phyloP scores from a whole-genome alignment of 2,113 vertebrate genomes.

The Procavia capensis region DNA sequence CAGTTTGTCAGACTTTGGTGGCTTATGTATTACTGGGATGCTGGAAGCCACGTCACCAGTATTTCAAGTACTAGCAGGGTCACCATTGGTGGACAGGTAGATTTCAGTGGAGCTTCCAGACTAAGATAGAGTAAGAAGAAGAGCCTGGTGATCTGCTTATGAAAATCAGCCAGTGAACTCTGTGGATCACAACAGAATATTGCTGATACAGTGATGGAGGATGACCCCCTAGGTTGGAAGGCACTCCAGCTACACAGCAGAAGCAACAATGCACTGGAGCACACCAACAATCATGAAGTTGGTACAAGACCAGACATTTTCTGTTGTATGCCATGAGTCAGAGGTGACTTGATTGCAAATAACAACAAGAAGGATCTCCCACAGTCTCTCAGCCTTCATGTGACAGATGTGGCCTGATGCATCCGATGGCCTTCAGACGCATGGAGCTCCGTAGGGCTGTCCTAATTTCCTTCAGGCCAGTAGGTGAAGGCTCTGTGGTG shows the following conservation, averaged over 20 bases:
- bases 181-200: no score
- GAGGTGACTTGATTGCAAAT: not conserved
- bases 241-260: not conserved
- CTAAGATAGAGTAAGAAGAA: not conserved
- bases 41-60: not conserved
- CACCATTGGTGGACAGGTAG: not conserved
- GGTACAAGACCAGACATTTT: no score
- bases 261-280: not conserved
- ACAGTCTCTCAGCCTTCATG: accelerated
- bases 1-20: not conserved
- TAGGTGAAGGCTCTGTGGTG: not conserved
- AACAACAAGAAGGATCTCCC: not conserved
- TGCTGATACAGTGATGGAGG: no score
- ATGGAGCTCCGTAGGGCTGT: not conserved
- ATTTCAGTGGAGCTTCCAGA: not conserved
- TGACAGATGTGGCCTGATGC: not conserved
- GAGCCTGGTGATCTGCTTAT: not conserved
- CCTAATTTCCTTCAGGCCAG: not conserved
- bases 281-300: not conserved
- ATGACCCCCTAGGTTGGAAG: not conserved
- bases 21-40: not conserved
- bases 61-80: not conserved
- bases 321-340: not conserved
- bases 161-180: not conserved
- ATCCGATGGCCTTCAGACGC: not conserved